Evolutionary conservation across 2,888 invertebrate genomes (phyloP).

Genomic region (Notodonta dromedarius): DNA sequence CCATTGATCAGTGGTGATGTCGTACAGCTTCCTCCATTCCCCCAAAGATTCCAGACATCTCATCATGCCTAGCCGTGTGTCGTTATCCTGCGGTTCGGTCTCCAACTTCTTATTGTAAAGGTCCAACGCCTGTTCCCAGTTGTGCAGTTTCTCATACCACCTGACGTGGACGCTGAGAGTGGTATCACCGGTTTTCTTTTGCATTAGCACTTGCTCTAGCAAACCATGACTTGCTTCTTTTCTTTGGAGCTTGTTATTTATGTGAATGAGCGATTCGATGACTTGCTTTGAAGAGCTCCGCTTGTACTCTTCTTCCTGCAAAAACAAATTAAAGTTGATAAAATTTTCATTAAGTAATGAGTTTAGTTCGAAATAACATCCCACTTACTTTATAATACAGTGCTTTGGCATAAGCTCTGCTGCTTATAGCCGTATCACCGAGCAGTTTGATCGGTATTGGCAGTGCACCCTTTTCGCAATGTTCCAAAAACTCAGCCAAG

Average conservation of each 20-base stretch:
- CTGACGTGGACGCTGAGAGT: slow-evolving; percentile 86
- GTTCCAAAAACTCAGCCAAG: slow-evolving; percentile 99
- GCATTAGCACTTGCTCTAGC: slow-evolving; percentile 93
- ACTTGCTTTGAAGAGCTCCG: slow-evolving; percentile 87
- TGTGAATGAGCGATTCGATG: slow-evolving; percentile 96
- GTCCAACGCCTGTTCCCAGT: slow-evolving; percentile 98
- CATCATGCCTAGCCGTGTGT: slow-evolving; percentile 97
- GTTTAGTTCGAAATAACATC: not conserved
- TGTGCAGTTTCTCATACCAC: slow-evolving; percentile 99
- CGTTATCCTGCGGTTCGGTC: slow-evolving; percentile 87
- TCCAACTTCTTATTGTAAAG: slow-evolving; percentile 92
- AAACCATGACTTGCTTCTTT: slow-evolving; percentile 98
- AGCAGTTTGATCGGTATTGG: slow-evolving; percentile 94
- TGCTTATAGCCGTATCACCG: slow-evolving; percentile 97
- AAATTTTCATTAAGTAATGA: not conserved
- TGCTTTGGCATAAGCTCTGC: slow-evolving; percentile 89
- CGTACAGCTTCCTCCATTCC: slow-evolving; percentile 96
- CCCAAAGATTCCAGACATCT: slow-evolving; percentile 98
- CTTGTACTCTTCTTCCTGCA: slow-evolving; percentile 95
- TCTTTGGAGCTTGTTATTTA: slow-evolving; percentile 99
- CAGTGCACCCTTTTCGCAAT: slow-evolving; percentile 97
- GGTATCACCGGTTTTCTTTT: slow-evolving; percentile 87
- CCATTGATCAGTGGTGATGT: slow-evolving; percentile 88
- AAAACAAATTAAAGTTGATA: slow-evolving; percentile 22
- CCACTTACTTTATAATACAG: slow-evolving; percentile 82